These are phyloP conservation scores for Nasonia giraulti DNA, from an alignment of 1,140 invertebrate genomes.

Conservation along the genomic window DNA sequence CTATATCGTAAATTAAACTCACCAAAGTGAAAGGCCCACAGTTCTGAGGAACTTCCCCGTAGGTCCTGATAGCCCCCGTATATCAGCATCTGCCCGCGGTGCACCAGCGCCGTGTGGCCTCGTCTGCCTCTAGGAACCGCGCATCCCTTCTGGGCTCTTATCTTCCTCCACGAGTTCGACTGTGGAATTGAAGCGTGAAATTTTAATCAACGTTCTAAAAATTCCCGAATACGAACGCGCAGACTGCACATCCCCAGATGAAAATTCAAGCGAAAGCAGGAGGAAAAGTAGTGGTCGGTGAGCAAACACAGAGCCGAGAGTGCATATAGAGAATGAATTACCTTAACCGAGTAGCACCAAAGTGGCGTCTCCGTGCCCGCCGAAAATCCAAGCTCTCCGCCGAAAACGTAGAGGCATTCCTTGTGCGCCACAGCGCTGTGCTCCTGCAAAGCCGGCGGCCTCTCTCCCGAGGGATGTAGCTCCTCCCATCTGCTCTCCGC, in stretches of 20 bases:
- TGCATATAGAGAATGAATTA: too few species aligned
- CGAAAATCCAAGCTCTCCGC: slow-evolving; percentile 89
- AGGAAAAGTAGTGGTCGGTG: too few species aligned
- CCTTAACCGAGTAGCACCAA: slow-evolving; percentile 90
- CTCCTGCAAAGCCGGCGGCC: slow-evolving; percentile 87
- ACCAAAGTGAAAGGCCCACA: slow-evolving; percentile 94
- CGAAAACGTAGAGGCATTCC: slow-evolving; percentile 88
- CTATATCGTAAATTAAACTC: slow-evolving; percentile 60
- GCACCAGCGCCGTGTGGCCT: slow-evolving; percentile 88
- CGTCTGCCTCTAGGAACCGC: slow-evolving; percentile 84
- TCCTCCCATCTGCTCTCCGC: slow-evolving; percentile 83
- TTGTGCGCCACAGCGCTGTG: slow-evolving; percentile 88
- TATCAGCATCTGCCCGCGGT: slow-evolving; percentile 86
- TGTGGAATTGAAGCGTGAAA: slow-evolving; percentile 55
- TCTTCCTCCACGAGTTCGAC: slow-evolving; percentile 82
- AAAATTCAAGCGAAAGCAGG: too few species aligned
- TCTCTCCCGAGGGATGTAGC: slow-evolving; percentile 81
- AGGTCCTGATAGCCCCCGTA: slow-evolving; percentile 94
- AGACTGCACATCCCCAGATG: too few species aligned
- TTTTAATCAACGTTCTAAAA: background rate
- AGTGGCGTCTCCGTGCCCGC: slow-evolving; percentile 87
- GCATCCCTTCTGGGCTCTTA: slow-evolving; percentile 76
- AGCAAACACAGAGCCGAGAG: too few species aligned
- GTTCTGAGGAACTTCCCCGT: slow-evolving; percentile 87
- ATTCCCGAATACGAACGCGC: too few species aligned